Evolutionary conservation across 2,797 vertebrate species (phyloP).

Genomic region (Epinephelus coioides): DNA sequence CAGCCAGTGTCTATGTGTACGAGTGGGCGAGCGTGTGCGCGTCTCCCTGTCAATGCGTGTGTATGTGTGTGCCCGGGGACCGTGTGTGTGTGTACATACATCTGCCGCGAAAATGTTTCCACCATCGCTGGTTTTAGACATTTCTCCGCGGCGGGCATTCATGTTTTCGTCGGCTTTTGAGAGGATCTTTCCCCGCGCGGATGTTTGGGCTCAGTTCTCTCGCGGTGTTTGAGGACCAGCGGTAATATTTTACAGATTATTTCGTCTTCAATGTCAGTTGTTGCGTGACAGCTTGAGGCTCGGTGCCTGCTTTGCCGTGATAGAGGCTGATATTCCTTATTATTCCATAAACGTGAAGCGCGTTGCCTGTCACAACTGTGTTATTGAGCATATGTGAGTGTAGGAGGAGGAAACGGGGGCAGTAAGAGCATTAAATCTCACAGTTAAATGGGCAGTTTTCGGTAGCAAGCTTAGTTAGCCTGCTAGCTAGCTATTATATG

Average conservation of each 20-base stretch:
- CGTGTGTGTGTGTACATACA: conserved; percentile 64
- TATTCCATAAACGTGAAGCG: conserved; percentile 10
- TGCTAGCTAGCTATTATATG: conserved; percentile 71
- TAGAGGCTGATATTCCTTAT: conserved; percentile 15
- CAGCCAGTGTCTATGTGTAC: conserved; percentile 74
- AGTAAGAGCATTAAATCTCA: conserved; percentile 41
- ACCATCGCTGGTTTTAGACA: conserved; percentile 60
- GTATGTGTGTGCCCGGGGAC: conserved; percentile 6
- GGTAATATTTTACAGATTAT: conserved; percentile 69
- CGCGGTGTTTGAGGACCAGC: conserved; percentile 35
- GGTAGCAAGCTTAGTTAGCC: conserved; percentile 80
- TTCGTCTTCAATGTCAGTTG: conserved; percentile 77
- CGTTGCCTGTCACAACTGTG: conserved; percentile 12
- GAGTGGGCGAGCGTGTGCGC: conserved; percentile 74
- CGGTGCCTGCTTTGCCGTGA: conserved; percentile 54
- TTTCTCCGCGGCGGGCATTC: conserved; percentile 10
- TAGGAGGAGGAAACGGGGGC: conserved; percentile 18
- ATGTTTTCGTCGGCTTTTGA: conserved; percentile 15
- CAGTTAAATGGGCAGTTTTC: conserved; percentile 69
- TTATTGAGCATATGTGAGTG: conserved; percentile 10
- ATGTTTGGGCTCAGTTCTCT: conserved; percentile 15
- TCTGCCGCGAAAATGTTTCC: conserved; percentile 84
- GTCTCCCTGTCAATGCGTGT: conserved; percentile 36
- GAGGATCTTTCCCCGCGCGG: conserved; percentile 28
- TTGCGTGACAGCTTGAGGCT: conserved; percentile 83